A percentile compares a stretch with the other conserved stretches of the same genome.
Evolutionary conservation across 2,888 invertebrate genomes (phyloP).

Genomic region (Mystacides longicornis): DNA sequence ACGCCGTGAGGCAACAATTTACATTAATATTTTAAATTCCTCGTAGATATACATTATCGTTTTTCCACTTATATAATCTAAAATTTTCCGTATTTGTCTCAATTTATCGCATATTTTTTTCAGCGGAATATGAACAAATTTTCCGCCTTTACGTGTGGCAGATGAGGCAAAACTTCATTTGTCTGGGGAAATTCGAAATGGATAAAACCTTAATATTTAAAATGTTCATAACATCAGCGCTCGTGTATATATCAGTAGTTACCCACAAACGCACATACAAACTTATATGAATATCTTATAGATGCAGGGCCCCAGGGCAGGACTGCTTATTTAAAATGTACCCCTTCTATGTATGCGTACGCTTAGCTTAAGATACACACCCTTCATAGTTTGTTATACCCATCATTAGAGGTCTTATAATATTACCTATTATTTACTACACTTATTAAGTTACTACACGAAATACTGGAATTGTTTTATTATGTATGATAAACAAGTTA

Average conservation of each 20-base stretch:
- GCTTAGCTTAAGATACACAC: too few species aligned
- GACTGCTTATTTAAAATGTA: neutral
- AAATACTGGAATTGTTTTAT: too few species aligned
- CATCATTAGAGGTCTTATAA: too few species aligned
- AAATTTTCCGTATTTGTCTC: too few species aligned
- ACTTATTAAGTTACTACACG: too few species aligned
- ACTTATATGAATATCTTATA: too few species aligned
- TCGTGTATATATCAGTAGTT: neutral
- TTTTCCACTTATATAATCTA: too few species aligned
- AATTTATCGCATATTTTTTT: neutral
- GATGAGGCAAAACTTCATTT: neutral
- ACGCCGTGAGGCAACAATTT: neutral
- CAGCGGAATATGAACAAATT: neutral
- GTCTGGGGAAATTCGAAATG: neutral
- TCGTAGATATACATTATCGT: neutral
- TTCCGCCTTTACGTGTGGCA: neutral
- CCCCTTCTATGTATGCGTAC: too few species aligned
- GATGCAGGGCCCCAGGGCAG: neutral
- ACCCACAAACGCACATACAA: neutral
- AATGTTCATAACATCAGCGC: neutral
- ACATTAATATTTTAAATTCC: slow-evolving; percentile 1
- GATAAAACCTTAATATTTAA: slow-evolving; percentile 2
- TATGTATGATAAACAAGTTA: too few species aligned
- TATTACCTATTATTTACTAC: too few species aligned
- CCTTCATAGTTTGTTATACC: too few species aligned